Base-by-base conservation (phyloP, 2,113 vertebrate species). In the Melanostigma gelatinosum region DNA sequence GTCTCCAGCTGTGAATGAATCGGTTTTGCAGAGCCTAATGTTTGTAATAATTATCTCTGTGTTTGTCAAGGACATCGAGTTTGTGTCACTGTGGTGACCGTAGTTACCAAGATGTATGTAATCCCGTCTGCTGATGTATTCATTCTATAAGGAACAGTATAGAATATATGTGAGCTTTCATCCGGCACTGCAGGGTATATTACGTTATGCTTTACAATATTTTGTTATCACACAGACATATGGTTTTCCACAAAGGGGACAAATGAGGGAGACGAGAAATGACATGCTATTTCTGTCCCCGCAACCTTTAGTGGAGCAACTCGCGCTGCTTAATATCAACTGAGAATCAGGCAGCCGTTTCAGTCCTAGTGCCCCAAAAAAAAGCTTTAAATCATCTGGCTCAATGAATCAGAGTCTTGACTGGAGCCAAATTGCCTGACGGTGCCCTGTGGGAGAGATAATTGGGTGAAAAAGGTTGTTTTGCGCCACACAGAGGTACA, bases 391-490 rank as follows among this genome's bases (percentile, higher is more conserved):
- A 89, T 92, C 89, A 90, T 81, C 82, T 75, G 87, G 85, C 80
- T 88, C 88, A 87, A 79, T 87, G 85, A 88, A 80, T 89, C 89
- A 76, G 72, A 81, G 82, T 80, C 87, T 87, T 58, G 77, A 85
- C 89, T 87, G 88, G 50, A 88, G 83, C 81, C 90, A 91, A 87
- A 89, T 87, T 84, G 87, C 70, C 88, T 79, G 89, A 79, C 83
- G 85, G 86, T 79, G 87, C 84, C 86, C 87, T 73, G 89, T 90
- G 88, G 91, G 91, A 87, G 84, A 88, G 90, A 89, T 92, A 93
- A 93, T 93, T 93, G 89, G 87, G 83, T 84, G 75, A 88, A 90
- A 91, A 88, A 88, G 92, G 88, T 91, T 88, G 88, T 84, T 83
- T 87, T 80, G 69, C 74, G 72, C 75, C 75, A 69, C 67, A 74